Evolutionary conservation across 2,113 vertebrate species (phyloP).

Genomic region (Apistogramma diplotaenia): DNA sequence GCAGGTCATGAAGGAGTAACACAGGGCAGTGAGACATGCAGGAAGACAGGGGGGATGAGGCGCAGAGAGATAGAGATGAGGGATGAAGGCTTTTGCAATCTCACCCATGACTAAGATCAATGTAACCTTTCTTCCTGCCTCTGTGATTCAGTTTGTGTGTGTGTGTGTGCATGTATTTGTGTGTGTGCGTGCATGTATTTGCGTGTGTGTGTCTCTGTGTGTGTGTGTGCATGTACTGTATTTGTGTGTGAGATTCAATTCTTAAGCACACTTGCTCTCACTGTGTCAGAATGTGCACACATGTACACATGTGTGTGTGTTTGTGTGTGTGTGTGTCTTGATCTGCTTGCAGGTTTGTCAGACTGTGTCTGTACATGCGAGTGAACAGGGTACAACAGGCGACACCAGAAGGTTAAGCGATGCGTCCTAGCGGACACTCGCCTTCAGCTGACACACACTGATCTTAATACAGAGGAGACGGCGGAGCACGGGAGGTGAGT

Average conservation of each 20-base stretch:
- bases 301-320: neutral
- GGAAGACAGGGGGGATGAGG: neutral
- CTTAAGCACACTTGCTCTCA: neutral
- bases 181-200: neutral
- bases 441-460: conserved; percentile 32
- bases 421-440: conserved; percentile 11
- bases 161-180: neutral
- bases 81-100: conserved; percentile 60
- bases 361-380: neutral
- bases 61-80: conserved; percentile 37
- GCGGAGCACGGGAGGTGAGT: conserved; percentile 17
- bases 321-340: neutral
- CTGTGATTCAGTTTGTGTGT: conserved; percentile 34
- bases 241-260: neutral
- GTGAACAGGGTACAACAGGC: neutral
- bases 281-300: neutral
- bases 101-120: conserved; percentile 65
- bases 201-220: neutral
- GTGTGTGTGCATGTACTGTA: neutral
- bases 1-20: neutral
- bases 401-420: conserved; percentile 30
- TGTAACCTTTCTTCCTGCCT: conserved; percentile 49
- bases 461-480: conserved; percentile 47
- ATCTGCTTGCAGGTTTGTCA: neutral
- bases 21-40: neutral